Percentiles rank a stretch among this genome's conserved stretches.
phyloP scores from a whole-genome alignment of 2,113 vertebrate genomes.

The Spea bombifrons region DNA sequence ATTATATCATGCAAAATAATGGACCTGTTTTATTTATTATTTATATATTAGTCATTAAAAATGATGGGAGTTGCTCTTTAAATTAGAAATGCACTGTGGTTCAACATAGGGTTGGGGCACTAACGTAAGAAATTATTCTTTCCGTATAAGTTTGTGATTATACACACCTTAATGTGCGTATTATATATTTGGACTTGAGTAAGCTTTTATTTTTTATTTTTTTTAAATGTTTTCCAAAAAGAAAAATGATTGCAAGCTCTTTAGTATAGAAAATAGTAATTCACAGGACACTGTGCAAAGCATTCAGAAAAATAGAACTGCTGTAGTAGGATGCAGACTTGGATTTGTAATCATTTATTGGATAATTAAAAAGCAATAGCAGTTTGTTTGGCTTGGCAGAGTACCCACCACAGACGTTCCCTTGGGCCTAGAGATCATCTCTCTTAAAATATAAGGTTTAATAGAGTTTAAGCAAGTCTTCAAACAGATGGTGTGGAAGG shows the following conservation, averaged over 20 bases:
- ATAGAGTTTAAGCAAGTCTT: conserved; percentile 76
- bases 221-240: background rate
- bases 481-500: conserved; percentile 95
- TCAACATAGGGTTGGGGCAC: no score
- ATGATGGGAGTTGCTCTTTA: no score
- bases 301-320: background rate
- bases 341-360: conserved; percentile 34
- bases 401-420: conserved; percentile 65
- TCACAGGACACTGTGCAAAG: background rate
- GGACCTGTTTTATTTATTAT: no score
- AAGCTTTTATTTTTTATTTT: background rate
- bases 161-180: background rate
- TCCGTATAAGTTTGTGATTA: no score
- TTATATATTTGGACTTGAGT: background rate
- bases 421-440: conserved; percentile 79
- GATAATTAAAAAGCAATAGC: conserved; percentile 44
- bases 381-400: conserved; percentile 60
- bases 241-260: background rate
- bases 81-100: no score
- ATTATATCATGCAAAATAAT: no score
- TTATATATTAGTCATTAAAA: no score
- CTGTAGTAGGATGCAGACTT: background rate
- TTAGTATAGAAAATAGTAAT: background rate
- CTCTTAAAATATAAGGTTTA: conserved; percentile 88
- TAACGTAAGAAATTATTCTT: no score